These are phyloP conservation scores for Sebastolobus altivelis DNA, from an alignment of 2,797 vertebrate species.

Conservation along the genomic window DNA sequence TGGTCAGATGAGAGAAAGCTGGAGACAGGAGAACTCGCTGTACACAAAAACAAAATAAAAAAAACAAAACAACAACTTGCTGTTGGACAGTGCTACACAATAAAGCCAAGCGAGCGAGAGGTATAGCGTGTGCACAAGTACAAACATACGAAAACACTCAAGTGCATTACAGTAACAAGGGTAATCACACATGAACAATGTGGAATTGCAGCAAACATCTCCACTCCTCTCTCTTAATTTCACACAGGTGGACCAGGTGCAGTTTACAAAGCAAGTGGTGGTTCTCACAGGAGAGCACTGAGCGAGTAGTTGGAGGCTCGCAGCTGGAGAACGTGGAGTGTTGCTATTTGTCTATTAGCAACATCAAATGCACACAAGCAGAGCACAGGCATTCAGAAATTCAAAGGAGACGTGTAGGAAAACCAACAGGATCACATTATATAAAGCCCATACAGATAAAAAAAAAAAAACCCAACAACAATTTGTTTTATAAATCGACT, in stretches of 20 bases:
- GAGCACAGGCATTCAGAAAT: constrained; percentile 16
- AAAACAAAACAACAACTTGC: constrained; percentile 45
- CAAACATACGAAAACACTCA: constrained; percentile 42
- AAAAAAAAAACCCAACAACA: not conserved
- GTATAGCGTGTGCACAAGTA: constrained; percentile 15
- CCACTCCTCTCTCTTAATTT: constrained; percentile 61
- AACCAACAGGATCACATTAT: constrained; percentile 1
- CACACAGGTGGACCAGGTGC: constrained; percentile 59
- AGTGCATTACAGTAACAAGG: constrained; percentile 48
- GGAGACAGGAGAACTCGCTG: constrained; percentile 67
- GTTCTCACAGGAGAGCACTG: constrained; percentile 27
- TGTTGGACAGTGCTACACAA: constrained; percentile 49
- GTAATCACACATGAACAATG: constrained; percentile 55
- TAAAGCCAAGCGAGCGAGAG: constrained; percentile 37
- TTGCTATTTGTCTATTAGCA: constrained; percentile 33
- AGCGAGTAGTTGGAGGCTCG: constrained; percentile 32
- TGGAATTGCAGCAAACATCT: constrained; percentile 52
- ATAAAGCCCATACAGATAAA: not conserved
- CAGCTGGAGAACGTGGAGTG: constrained; percentile 20
- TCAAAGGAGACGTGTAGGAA: constrained; percentile 10
- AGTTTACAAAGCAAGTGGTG: constrained; percentile 51
- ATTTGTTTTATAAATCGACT: not conserved
- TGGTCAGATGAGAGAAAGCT: constrained; percentile 78
- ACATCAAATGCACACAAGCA: constrained; percentile 13
- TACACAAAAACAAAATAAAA: constrained; percentile 63